These are phyloP conservation scores for Gadopsis bispinosus DNA, from an alignment of 2,797 vertebrate species.

Conservation along the genomic window DNA sequence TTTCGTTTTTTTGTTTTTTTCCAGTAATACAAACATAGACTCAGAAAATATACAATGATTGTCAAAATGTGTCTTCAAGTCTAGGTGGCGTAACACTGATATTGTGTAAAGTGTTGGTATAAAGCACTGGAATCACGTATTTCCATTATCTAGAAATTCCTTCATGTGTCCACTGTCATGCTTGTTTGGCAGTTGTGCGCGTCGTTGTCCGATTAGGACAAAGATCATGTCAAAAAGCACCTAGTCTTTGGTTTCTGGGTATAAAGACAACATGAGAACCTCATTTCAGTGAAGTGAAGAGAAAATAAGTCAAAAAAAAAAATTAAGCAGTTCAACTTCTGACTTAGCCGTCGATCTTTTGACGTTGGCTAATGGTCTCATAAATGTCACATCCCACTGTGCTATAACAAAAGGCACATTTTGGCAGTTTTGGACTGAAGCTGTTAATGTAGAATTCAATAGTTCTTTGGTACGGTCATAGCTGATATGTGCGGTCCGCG, in stretches of 20 bases:
- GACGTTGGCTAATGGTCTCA: background rate
- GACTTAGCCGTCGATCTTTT: constrained; percentile 13
- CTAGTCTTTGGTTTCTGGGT: constrained; percentile 38
- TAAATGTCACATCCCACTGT: constrained; percentile 26
- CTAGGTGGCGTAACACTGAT: constrained; percentile 73
- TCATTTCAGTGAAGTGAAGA: constrained; percentile 23
- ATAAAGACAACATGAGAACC: constrained; percentile 21
- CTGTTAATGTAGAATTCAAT: constrained; percentile 13
- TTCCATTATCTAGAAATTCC: constrained; percentile 29
- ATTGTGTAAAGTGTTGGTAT: constrained; percentile 54
- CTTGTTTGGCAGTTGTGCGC: constrained; percentile 55
- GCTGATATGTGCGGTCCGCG: constrained; percentile 12
- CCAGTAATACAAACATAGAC: constrained; percentile 82
- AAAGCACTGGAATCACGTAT: constrained; percentile 31
- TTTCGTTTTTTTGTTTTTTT: constrained; percentile 72
- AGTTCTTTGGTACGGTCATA: constrained; percentile 53
- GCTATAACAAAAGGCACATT: constrained; percentile 9
- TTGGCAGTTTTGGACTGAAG: constrained; percentile 35
- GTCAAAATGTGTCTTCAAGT: constrained; percentile 78
- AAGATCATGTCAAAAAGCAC: constrained; percentile 48
- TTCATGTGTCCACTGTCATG: constrained; percentile 43
- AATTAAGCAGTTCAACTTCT: background rate
- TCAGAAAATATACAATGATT: constrained; percentile 61
- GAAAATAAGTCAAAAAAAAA: constrained; percentile 16
- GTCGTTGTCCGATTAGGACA: constrained; percentile 49